A percentile compares a stretch with the other conserved stretches of the same genome.
Evolutionary conservation across 2,888 invertebrate genomes (phyloP).

Genomic region (Tenthredo notha): DNA sequence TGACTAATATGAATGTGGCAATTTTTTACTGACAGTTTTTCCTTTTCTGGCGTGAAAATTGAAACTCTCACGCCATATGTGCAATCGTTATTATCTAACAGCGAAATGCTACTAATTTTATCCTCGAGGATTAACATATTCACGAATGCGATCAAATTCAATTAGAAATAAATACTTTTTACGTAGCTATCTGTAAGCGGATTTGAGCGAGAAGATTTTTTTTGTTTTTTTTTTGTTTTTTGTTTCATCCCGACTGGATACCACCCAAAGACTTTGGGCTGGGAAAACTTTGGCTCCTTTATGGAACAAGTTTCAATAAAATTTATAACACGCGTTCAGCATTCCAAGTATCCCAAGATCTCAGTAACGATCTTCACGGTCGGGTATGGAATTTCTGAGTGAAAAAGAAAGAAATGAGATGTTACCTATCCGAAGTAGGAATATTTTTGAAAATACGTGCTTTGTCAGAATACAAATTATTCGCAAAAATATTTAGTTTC

Average conservation of each 20-base stretch:
- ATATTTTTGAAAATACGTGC: background rate
- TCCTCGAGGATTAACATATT: background rate
- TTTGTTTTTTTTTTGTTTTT: background rate
- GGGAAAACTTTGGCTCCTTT: slow-evolving; percentile 20
- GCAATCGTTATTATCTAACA: background rate
- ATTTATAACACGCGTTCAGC: slow-evolving; percentile 32
- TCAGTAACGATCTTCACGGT: background rate
- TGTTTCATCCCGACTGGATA: background rate
- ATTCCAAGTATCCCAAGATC: slow-evolving; percentile 19
- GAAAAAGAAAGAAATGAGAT: background rate
- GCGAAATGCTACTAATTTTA: background rate
- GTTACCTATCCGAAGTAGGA: background rate
- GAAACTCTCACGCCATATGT: background rate
- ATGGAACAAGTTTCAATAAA: slow-evolving; percentile 44
- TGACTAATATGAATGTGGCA: background rate
- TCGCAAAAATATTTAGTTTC: background rate
- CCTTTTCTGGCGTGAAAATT: background rate
- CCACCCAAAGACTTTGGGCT: slow-evolving; percentile 12
- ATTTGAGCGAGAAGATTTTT: background rate
- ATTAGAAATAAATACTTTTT: slow-evolving; percentile 27
- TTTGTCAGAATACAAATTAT: background rate
- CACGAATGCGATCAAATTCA: background rate
- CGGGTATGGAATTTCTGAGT: background rate
- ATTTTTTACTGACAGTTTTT: background rate
- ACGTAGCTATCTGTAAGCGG: background rate